Conservation (phyloP, 2,888 invertebrate genomes). For the Nemurella pictetii region DNA sequence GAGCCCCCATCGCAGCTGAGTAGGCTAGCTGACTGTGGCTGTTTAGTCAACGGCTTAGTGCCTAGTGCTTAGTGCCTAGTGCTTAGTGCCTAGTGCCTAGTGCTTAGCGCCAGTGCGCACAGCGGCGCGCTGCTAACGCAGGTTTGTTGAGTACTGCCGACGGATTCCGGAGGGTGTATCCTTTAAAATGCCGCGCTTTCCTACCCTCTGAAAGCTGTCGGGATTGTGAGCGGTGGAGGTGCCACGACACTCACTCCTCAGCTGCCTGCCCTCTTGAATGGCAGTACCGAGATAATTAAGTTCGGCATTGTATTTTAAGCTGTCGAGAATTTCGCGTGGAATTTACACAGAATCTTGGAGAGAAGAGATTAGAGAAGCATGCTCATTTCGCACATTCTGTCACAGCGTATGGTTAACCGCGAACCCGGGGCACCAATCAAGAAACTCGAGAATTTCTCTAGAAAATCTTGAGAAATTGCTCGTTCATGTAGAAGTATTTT, state of each 20-base stretch:
- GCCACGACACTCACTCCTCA: not conserved
- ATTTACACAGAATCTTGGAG: not conserved
- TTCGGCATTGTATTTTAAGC: not conserved
- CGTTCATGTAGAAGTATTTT: not conserved
- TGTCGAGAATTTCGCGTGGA: not conserved
- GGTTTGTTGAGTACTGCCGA: not conserved
- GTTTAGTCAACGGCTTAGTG: not conserved
- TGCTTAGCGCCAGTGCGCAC: not conserved
- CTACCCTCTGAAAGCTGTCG: not conserved
- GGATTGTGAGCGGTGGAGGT: not conserved
- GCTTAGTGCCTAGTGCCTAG: not conserved
- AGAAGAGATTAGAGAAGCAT: not conserved
- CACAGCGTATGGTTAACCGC: not conserved
- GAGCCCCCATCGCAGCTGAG: not conserved
- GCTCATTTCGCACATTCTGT: not conserved
- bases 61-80: not conserved
- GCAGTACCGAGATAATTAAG: not conserved
- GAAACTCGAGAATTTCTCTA: not conserved
- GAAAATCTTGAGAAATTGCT: not conserved
- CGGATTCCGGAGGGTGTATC: not conserved
- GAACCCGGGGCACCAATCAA: not conserved
- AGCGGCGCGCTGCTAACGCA: no score
- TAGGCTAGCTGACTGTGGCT: not conserved
- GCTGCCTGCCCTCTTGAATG: not conserved
- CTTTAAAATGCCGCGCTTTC: not conserved